Conservation (phyloP, 1,140 invertebrate genomes). For the Laupala kohalensis region DNA sequence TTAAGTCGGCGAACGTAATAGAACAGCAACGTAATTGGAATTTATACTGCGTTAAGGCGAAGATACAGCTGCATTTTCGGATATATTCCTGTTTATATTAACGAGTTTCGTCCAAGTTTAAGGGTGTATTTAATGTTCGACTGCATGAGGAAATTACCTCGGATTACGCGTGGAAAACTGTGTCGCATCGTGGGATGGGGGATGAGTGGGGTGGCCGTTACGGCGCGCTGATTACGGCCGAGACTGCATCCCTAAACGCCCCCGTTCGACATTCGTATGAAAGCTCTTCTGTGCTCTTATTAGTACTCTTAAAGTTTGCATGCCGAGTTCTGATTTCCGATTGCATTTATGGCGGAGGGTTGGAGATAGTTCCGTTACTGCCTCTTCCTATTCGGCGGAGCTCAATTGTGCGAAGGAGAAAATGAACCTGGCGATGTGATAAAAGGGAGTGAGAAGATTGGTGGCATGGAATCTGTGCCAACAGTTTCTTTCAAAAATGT, state of each 20-base stretch:
- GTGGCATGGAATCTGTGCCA: no score
- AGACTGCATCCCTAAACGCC: no score
- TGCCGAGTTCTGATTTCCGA: background rate
- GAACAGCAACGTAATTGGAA: background rate
- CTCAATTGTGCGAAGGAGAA: no score
- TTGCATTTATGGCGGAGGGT: background rate
- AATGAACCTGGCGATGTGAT: no score
- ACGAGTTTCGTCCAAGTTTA: background rate
- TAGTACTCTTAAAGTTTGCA: background rate
- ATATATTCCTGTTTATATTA: background rate
- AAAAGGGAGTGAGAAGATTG: no score
- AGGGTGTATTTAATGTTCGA: background rate
- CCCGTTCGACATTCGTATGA: background rate
- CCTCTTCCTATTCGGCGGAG: no score
- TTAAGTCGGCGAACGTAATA: background rate
- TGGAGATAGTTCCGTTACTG: background rate
- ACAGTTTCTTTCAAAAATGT: no score
- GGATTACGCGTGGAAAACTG: background rate
- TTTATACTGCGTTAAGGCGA: background rate
- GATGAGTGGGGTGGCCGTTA: background rate
- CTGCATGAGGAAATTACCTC: background rate
- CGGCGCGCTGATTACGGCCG: no score
- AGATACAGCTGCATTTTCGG: background rate
- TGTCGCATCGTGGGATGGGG: background rate
- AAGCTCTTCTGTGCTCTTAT: background rate